Evolutionary conservation across 2,113 vertebrate species (phyloP).

Genomic region (Eidolon helvum): DNA sequence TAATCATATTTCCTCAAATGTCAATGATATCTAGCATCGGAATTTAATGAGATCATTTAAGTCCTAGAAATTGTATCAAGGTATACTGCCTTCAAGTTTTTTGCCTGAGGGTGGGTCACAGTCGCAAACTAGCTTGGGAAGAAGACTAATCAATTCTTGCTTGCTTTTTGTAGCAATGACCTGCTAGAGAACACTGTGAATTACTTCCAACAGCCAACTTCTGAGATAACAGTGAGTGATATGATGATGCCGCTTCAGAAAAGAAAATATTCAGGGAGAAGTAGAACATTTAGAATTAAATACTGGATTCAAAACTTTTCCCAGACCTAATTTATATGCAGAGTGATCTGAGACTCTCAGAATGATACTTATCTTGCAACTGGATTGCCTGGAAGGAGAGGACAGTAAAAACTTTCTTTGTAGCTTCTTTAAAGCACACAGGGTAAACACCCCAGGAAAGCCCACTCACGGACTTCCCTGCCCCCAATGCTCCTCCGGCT

Average conservation of each 20-base stretch:
- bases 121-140: neutral
- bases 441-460: neutral
- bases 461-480: neutral
- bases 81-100: constrained; percentile 14
- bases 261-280: constrained; percentile 37
- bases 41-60: constrained; percentile 75
- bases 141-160: neutral
- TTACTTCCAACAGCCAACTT: constrained; percentile 7
- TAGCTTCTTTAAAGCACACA: neutral
- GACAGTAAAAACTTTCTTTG: neutral
- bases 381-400: neutral
- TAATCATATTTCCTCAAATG: constrained; percentile 79
- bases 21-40: constrained; percentile 72
- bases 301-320: neutral
- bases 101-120: constrained; percentile 28
- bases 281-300: neutral
- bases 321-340: neutral
- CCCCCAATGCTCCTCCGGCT: neutral
- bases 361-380: neutral
- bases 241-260: neutral
- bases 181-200: constrained; percentile 21
- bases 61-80: constrained; percentile 61
- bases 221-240: constrained; percentile 41
- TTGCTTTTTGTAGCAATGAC: neutral
- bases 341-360: neutral